Conservation (phyloP, 2,113 vertebrate species). For the Enhydra lutris region DNA sequence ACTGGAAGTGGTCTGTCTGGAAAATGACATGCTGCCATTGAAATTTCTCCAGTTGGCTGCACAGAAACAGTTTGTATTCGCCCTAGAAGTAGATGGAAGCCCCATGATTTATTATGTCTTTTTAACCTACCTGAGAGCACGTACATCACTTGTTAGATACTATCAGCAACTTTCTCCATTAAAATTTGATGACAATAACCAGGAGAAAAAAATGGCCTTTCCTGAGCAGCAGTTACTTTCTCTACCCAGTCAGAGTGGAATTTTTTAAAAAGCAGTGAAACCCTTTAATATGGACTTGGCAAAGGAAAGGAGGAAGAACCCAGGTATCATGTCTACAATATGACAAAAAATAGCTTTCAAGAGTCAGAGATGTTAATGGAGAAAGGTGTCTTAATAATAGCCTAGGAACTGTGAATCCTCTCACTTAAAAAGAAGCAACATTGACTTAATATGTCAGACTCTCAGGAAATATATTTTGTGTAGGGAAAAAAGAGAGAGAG, state of each 20-base stretch:
- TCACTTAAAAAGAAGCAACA: not conserved
- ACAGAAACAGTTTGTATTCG: not conserved
- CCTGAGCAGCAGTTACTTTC: not conserved
- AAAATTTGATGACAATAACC: not conserved
- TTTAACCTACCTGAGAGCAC: not conserved
- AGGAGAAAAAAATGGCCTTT: slow-evolving; percentile 43
- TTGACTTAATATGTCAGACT: not conserved
- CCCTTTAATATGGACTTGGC: not conserved
- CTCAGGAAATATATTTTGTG: not conserved
- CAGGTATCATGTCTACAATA: not conserved
- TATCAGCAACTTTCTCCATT: not conserved
- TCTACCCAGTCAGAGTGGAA: too few relatives aligned
- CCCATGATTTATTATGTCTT: not conserved
- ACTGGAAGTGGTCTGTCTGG: not conserved
- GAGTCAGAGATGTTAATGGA: not conserved
- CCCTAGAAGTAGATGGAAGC: not conserved
- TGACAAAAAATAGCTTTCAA: not conserved
- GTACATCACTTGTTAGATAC: not conserved
- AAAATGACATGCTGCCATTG: not conserved
- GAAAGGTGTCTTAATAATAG: not conserved
- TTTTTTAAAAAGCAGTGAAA: not conserved
- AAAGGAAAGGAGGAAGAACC: not conserved
- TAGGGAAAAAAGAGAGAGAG: not conserved
- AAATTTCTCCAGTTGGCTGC: not conserved
- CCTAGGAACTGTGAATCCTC: not conserved